Evolutionary conservation across 2,797 vertebrate genomes (phyloP), one percentile per base, ranked within the genome.

Genomic region (Merluccius polli): DNA sequence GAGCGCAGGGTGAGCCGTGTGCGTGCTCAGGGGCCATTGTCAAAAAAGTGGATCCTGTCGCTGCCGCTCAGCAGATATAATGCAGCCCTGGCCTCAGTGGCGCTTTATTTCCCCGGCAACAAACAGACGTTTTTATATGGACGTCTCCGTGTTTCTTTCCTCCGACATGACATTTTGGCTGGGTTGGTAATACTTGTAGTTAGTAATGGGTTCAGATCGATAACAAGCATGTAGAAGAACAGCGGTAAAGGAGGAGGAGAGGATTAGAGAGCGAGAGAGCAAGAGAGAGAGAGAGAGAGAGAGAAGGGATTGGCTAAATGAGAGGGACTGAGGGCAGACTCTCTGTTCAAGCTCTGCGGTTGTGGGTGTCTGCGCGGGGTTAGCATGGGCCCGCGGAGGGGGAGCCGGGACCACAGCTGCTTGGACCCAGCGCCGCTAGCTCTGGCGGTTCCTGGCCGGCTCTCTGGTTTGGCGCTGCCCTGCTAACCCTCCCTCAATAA

Each of bases 281-380:
- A 74, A 71, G 36, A 32, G 18, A 12, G 35, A 63, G 32, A 63
- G 6, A 41, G 11, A 41, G 38, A 41, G 38, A 41, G 38, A 41
- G 38, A 79, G 85, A 82, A 83, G 82, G 24, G 81, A 84, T 74
- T 72, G 83, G 79, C 59, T 89, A 84, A 87, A 88, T 87, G 86
- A 86, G 84, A 85, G 76, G 84, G 78, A 83, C 79, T 21, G 72
- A 73, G 86, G 10, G 27, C 79, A 1, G 82, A 30, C 27, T n/a
- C 67, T 71, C 2, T 52, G 77, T 86, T 82, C 81, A 75, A 76
- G 80, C 79, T 74, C 76, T 87, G 89, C 16, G 89, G 85, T 89
- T 83, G 85, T 5, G 87, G 80, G 84, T 90, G 89, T 87, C 83
- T 71, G 81, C 86, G 82, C 89, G 85, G 78, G 84, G 82, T 87